These are phyloP conservation scores for Sarcophaga peregrina DNA, from an alignment of 1,140 invertebrate species.

Conservation along the genomic window DNA sequence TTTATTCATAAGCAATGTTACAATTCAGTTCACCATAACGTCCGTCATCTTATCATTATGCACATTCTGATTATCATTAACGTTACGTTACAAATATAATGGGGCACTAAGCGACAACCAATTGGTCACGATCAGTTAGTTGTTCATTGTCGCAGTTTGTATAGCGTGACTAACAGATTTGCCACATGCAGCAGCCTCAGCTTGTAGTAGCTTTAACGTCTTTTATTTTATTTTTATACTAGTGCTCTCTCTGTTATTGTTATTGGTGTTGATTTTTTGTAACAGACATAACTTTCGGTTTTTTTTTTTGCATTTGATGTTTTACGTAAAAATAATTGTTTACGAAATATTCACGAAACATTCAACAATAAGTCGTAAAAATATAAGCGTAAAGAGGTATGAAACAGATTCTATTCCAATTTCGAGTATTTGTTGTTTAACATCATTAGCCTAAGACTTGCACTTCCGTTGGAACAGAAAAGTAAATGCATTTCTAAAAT, in stretches of 20 bases:
- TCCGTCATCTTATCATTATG: background rate
- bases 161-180: slow-evolving; percentile 34
- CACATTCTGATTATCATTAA: slow-evolving; percentile 5
- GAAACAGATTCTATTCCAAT: too few relatives aligned
- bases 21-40: background rate
- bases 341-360: too few relatives aligned
- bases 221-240: background rate
- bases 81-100: background rate
- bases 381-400: too few relatives aligned
- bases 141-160: slow-evolving; percentile 32
- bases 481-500: too few relatives aligned
- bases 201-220: slow-evolving; percentile 23
- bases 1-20: too few relatives aligned
- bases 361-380: too few relatives aligned
- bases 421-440: too few relatives aligned
- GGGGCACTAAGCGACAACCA: slow-evolving; percentile 30
- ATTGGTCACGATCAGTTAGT: slow-evolving; percentile 41
- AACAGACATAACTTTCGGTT: background rate
- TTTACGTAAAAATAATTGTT: too few relatives aligned
- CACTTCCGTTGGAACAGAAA: too few relatives aligned
- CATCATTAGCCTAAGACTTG: too few relatives aligned
- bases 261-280: background rate
- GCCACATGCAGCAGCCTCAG: slow-evolving; percentile 16
- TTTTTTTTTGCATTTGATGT: background rate
- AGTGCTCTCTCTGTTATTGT: background rate